Evolutionary conservation across 2,797 vertebrate genomes (phyloP).

Genomic region (Novumbra hubbsi): DNA sequence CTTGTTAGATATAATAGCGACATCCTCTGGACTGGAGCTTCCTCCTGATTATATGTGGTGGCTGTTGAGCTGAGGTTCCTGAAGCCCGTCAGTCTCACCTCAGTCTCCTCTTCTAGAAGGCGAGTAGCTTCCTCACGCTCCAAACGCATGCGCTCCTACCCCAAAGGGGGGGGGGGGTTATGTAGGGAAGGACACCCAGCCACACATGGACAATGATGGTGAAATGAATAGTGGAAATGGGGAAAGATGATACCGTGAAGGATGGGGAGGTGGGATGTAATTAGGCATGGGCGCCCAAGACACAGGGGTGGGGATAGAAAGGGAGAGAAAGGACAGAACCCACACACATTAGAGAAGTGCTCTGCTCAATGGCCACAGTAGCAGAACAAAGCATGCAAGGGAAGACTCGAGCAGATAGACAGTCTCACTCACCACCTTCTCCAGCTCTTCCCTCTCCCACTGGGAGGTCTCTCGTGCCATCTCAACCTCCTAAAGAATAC

Average conservation of each 20-base stretch:
- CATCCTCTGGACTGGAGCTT: background rate
- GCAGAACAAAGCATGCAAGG: slow-evolving; percentile 67
- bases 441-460: slow-evolving; percentile 90
- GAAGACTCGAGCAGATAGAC: slow-evolving; percentile 52
- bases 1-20: background rate
- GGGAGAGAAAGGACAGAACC: slow-evolving; percentile 71
- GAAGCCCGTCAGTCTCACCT: slow-evolving; percentile 77
- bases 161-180: slow-evolving; percentile 57
- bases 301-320: slow-evolving; percentile 44
- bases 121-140: slow-evolving; percentile 86
- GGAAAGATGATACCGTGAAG: background rate
- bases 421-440: slow-evolving; percentile 85
- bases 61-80: slow-evolving; percentile 33
- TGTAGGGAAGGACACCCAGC: slow-evolving; percentile 52
- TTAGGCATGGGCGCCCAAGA: slow-evolving; percentile 54
- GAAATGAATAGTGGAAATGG: slow-evolving; percentile 28
- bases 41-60: slow-evolving; percentile 17
- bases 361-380: slow-evolving; percentile 59
- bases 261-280: slow-evolving; percentile 19
- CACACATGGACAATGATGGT: slow-evolving; percentile 59
- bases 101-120: slow-evolving; percentile 84
- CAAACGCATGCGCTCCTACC: slow-evolving; percentile 89
- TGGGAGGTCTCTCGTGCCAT: slow-evolving; percentile 87
- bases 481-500: slow-evolving; percentile 82
- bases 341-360: slow-evolving; percentile 71